phyloP scores from a whole-genome alignment of 1,140 invertebrate genomes.

The Pseudomyrmex sp. region DNA sequence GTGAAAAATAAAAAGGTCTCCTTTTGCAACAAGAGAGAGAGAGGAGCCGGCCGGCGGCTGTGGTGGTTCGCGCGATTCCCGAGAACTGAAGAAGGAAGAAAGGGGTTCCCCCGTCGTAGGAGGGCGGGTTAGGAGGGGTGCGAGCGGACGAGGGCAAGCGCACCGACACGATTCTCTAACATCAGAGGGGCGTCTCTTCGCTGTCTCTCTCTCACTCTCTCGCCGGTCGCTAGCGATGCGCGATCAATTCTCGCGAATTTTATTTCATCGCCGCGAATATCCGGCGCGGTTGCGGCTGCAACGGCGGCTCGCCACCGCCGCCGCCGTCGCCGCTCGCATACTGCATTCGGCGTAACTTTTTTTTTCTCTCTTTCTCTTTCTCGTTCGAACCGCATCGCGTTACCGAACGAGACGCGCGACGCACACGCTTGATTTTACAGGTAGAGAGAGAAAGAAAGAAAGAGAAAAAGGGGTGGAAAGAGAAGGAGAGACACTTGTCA shows the following conservation, averaged over 20 bases:
- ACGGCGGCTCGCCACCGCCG: not conserved
- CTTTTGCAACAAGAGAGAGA: not conserved
- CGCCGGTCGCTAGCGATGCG: constrained; percentile 67
- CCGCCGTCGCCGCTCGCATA: constrained; percentile 63
- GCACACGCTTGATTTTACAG: too few relatives aligned
- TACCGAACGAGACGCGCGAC: not conserved
- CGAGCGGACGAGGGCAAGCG: constrained; percentile 40
- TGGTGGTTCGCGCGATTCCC: constrained; percentile 26
- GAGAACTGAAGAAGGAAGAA: constrained; percentile 58
- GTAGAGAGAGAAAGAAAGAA: too few relatives aligned
- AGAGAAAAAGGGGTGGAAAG: too few relatives aligned
- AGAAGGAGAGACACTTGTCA: constrained; percentile 14
- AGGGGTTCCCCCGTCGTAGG: constrained; percentile 36
- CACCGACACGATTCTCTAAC: constrained; percentile 68
- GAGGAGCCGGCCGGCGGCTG: constrained; percentile 6
- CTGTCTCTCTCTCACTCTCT: too few relatives aligned
- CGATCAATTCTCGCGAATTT: constrained; percentile 78
- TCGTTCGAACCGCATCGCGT: not conserved
- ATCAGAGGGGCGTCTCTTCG: constrained; percentile 63
- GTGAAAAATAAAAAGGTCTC: constrained; percentile 38
- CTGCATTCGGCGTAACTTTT: constrained; percentile 59
- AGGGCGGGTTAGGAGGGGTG: not conserved
- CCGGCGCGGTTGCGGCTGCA: not conserved
- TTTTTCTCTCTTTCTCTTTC: too few relatives aligned
- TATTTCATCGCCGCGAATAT: constrained; percentile 75